A percentile compares a stretch with the other conserved stretches of the same genome.
Conservation (phyloP, 2,113 vertebrate species). For the Thalassoma bifasciatum region DNA sequence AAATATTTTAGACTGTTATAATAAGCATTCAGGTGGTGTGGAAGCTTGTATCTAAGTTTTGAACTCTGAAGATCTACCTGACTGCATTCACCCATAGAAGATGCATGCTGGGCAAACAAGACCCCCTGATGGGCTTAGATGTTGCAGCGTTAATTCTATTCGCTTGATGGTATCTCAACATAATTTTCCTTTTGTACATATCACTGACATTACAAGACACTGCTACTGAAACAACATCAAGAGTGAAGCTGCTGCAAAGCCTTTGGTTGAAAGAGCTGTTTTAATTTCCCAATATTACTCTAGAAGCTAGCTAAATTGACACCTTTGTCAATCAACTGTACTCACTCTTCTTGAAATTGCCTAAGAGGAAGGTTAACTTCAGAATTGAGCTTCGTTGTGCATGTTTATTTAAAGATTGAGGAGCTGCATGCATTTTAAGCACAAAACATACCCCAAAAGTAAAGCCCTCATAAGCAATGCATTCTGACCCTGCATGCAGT, state of each 20-base stretch:
- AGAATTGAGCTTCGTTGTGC: background rate
- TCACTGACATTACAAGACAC: conserved; percentile 6
- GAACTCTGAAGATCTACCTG: conserved; percentile 1
- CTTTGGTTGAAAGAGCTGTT: background rate
- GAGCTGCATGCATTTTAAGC: background rate
- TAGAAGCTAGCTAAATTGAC: background rate
- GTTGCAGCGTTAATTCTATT: conserved; percentile 21
- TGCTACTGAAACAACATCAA: conserved; percentile 1
- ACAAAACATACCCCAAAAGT: background rate
- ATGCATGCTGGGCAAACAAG: conserved; percentile 41
- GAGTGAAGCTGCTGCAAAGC: conserved; percentile 1
- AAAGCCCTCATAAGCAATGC: conserved; percentile 13
- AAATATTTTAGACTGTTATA: background rate
- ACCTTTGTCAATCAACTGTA: background rate
- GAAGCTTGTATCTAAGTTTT: background rate
- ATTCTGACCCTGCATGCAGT: conserved; percentile 12
- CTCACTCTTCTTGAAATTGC: background rate
- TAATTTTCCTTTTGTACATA: conserved; percentile 16
- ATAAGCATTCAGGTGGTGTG: background rate
- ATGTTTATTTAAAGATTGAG: background rate
- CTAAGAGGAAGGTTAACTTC: background rate
- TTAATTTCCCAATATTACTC: too few species aligned
- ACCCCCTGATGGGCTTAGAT: conserved; percentile 8
- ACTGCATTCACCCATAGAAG: conserved; percentile 14
- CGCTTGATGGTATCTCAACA: conserved; percentile 8